Evolutionary conservation across 2,888 invertebrate genomes (phyloP).

Genomic region (Lepetodrilus schrolli): DNA sequence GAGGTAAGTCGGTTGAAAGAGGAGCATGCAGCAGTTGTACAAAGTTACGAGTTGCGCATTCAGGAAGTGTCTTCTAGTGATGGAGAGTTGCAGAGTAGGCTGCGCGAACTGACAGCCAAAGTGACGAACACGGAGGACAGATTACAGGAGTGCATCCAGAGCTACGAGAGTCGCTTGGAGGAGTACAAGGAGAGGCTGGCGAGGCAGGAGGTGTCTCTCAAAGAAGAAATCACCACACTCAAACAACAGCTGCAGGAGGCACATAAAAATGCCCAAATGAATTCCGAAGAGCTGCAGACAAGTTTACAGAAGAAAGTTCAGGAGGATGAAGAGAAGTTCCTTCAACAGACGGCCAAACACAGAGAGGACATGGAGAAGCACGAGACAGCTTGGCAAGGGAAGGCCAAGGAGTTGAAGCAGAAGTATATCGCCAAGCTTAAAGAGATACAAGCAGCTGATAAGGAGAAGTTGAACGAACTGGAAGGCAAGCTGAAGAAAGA

Average conservation of each 20-base stretch:
- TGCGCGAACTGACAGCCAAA: constrained; percentile 61
- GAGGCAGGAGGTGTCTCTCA: constrained; percentile 48
- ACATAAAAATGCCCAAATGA: constrained; percentile 50
- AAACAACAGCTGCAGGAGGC: constrained; percentile 58
- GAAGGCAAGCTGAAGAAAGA: constrained; percentile 45
- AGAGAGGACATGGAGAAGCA: constrained; percentile 44
- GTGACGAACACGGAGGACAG: constrained; percentile 61
- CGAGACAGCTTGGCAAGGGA: constrained; percentile 53
- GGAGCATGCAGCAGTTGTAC: constrained; percentile 36
- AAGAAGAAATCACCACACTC: constrained; percentile 56
- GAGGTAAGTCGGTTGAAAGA: constrained; percentile 33
- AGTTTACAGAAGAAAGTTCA: constrained; percentile 51
- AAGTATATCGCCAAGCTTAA: constrained; percentile 64
- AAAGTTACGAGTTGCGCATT: constrained; percentile 43
- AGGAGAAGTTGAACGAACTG: constrained; percentile 36
- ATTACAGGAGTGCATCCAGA: constrained; percentile 64
- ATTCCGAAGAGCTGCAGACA: constrained; percentile 50
- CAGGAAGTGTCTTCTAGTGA: constrained; percentile 58
- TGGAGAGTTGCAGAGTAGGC: constrained; percentile 60
- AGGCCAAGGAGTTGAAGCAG: constrained; percentile 62
- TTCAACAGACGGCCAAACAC: constrained; percentile 40
- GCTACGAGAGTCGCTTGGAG: constrained; percentile 62
- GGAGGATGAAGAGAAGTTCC: constrained; percentile 51
- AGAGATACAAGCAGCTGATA: constrained; percentile 53
- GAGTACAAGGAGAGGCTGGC: constrained; percentile 55